A percentile compares a stretch with the other conserved stretches of the same genome.
These are phyloP conservation scores for Poecilia picta DNA, from an alignment of 2,797 vertebrate species.

Conservation along the genomic window DNA sequence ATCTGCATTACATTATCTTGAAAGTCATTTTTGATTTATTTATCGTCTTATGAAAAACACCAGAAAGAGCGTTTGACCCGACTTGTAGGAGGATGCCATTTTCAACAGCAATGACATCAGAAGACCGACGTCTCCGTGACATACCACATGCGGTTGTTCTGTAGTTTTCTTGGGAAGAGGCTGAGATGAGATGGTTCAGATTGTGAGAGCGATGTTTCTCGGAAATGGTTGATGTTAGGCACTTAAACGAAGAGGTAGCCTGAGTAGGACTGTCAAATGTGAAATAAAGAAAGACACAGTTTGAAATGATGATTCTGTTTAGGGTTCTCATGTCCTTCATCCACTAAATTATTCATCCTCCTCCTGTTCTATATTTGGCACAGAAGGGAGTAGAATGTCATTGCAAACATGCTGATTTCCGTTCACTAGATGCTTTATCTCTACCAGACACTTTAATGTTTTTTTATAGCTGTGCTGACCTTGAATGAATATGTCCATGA, in stretches of 20 bases:
- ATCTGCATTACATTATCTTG: slow-evolving; percentile 36
- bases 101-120: slow-evolving; percentile 12
- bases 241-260: slow-evolving; percentile 82
- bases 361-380: slow-evolving; percentile 74
- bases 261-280: slow-evolving; percentile 55
- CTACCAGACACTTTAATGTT: slow-evolving; percentile 29
- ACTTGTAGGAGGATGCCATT: slow-evolving; percentile 14
- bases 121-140: not conserved
- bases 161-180: slow-evolving; percentile 29
- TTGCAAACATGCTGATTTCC: slow-evolving; percentile 41
- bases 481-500: slow-evolving; percentile 3
- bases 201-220: slow-evolving; percentile 39
- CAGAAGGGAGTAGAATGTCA: slow-evolving; percentile 65
- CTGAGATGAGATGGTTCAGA: slow-evolving; percentile 34
- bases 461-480: slow-evolving; percentile 20
- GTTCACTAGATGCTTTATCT: slow-evolving; percentile 42
- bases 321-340: slow-evolving; percentile 68
- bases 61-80: slow-evolving; percentile 13
- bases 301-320: slow-evolving; percentile 51
- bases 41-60: slow-evolving; percentile 5
- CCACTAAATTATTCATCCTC: slow-evolving; percentile 78
- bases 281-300: slow-evolving; percentile 34
- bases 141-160: slow-evolving; percentile 1
- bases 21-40: slow-evolving; percentile 15
- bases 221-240: slow-evolving; percentile 63